Evolutionary conservation across 1,140 invertebrate species (phyloP).

Genomic region (Cydia strobilella): DNA sequence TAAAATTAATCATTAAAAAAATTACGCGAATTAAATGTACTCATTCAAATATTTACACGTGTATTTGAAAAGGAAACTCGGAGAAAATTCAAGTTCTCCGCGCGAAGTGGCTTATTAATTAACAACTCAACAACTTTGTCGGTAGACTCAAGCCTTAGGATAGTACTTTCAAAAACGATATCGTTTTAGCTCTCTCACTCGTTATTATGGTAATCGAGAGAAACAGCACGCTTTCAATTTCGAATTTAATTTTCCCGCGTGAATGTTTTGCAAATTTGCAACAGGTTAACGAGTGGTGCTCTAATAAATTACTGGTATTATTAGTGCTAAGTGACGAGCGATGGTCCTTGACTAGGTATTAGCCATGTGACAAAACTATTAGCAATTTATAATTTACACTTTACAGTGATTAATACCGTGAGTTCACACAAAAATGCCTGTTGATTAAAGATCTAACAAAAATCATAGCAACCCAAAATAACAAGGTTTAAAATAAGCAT

Average conservation of each 20-base stretch:
- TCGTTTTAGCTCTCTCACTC: neutral
- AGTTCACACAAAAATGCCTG: too few species aligned
- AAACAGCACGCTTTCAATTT: neutral
- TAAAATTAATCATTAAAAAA: too few species aligned
- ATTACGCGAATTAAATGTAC: too few species aligned
- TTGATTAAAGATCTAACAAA: too few species aligned
- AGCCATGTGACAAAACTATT: too few species aligned
- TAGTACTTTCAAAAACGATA: neutral
- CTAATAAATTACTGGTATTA: neutral
- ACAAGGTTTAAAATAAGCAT: too few species aligned
- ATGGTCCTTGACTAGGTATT: too few species aligned
- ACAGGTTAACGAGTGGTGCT: neutral
- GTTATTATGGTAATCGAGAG: neutral
- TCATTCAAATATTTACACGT: neutral
- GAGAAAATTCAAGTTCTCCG: neutral
- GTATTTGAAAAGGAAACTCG: slow-evolving; percentile 8
- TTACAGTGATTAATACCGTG: too few species aligned
- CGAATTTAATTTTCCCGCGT: neutral
- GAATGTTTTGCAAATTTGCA: neutral
- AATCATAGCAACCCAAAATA: too few species aligned
- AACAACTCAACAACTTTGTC: slow-evolving; percentile 8
- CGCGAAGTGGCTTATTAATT: slow-evolving; percentile 3
- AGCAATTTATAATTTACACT: too few species aligned
- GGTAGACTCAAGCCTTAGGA: neutral
- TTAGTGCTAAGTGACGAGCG: neutral